These are phyloP conservation scores for Chionoecetes opilio DNA, from an alignment of 1,140 invertebrate species.

Conservation along the genomic window DNA sequence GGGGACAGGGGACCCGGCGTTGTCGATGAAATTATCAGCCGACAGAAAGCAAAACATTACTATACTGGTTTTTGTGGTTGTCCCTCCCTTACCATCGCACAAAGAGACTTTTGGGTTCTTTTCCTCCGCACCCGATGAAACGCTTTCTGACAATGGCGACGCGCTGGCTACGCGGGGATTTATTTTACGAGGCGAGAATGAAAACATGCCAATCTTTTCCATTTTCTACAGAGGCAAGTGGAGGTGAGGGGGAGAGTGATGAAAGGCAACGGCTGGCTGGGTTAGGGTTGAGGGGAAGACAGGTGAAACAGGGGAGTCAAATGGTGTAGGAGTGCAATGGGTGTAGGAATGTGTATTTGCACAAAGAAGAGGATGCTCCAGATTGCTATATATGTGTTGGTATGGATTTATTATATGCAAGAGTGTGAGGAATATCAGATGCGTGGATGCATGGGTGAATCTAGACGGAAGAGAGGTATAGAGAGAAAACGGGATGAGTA, in stretches of 20 bases:
- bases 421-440: no score
- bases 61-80: not conserved
- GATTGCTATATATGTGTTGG: no score
- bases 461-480: no score
- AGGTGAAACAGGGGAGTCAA: no score
- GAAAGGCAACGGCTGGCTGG: no score
- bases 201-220: slow-evolving; percentile 10
- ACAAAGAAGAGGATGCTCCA: no score
- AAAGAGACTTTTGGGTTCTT: not conserved
- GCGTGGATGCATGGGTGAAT: no score
- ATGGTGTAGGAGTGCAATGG: no score
- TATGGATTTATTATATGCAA: no score
- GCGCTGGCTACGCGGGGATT: not conserved
- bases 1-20: not conserved
- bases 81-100: not conserved
- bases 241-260: not conserved
- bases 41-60: not conserved
- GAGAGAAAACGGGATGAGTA: no score
- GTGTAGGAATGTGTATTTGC: no score
- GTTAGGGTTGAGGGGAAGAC: no score
- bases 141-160: slow-evolving; percentile 15
- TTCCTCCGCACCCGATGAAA: not conserved
- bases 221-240: not conserved
- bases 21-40: not conserved
- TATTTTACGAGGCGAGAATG: not conserved